Evolutionary conservation across 2,113 vertebrate genomes (phyloP).

Genomic region (Talpa occidentalis): DNA sequence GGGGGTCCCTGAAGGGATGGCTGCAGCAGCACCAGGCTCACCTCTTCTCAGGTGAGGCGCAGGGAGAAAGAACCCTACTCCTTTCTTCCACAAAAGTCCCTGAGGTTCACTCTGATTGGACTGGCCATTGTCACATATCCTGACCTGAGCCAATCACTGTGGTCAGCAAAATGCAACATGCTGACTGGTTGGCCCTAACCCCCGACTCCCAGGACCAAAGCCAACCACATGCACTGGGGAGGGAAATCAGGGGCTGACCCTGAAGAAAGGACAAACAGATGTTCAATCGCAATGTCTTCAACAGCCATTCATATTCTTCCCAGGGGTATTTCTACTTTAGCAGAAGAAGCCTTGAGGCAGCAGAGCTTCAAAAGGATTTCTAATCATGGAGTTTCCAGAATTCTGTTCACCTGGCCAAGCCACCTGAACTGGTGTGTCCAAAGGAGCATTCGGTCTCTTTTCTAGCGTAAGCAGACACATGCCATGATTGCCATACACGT

Average conservation of each 20-base stretch:
- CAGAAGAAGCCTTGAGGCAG: not conserved
- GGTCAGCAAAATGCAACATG: not conserved
- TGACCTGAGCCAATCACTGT: not conserved
- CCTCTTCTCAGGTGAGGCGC: not conserved
- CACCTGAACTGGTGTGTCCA: not conserved
- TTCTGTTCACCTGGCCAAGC: not conserved
- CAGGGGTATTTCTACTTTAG: not conserved
- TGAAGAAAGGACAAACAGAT: not conserved
- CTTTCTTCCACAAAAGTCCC: not conserved
- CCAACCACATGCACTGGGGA: not conserved
- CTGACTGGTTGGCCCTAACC: not conserved
- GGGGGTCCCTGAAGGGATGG: not conserved
- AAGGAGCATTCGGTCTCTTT: not conserved
- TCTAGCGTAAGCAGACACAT: not conserved
- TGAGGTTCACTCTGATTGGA: not conserved
- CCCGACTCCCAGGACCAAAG: not conserved
- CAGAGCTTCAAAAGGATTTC: not conserved
- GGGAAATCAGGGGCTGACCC: not conserved
- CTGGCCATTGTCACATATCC: not conserved
- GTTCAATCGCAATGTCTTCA: not conserved
- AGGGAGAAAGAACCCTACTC: accelerated
- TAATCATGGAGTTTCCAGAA: not conserved
- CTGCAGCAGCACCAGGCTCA: accelerated
- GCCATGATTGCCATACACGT: not conserved
- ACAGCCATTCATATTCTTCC: not conserved